Evolutionary conservation across 2,888 invertebrate species (phyloP).

Genomic region (Keiferia lycopersicella): DNA sequence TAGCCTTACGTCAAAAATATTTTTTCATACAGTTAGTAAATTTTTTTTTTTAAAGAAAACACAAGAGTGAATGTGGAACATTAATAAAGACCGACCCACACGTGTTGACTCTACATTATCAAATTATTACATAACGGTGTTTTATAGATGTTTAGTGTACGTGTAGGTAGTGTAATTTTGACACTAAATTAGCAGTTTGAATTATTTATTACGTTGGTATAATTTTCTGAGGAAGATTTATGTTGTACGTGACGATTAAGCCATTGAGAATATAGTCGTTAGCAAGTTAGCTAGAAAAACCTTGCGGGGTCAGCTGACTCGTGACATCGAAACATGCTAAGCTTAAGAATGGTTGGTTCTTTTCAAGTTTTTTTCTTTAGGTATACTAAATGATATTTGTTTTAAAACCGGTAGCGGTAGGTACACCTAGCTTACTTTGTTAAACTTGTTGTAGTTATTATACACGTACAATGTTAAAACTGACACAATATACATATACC

Average conservation of each 20-base stretch:
- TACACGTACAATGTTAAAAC: neutral
- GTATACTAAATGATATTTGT: neutral
- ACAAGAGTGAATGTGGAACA: neutral
- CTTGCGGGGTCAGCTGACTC: conserved; percentile 36
- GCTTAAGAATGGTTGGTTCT: conserved; percentile 38
- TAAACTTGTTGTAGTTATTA: neutral
- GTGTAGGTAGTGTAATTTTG: neutral
- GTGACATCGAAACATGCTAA: conserved; percentile 40
- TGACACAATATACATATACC: no score
- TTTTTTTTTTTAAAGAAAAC: neutral
- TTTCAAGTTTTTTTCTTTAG: conserved; percentile 20
- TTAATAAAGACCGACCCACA: neutral
- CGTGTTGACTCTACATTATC: neutral
- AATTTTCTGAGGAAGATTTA: neutral
- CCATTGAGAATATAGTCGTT: conserved; percentile 17
- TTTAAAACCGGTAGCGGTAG: no score
- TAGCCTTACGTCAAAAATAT: conserved; percentile 18
- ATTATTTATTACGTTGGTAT: neutral
- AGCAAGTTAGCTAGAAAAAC: conserved; percentile 32
- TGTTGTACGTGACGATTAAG: conserved; percentile 21
- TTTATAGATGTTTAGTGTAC: neutral
- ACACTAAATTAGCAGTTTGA: conserved; percentile 2
- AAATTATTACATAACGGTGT: neutral
- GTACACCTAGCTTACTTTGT: neutral
- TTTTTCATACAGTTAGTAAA: neutral